These are phyloP conservation scores for Cotesia chilonis DNA, from an alignment of 1,140 invertebrate genomes.

Conservation along the genomic window DNA sequence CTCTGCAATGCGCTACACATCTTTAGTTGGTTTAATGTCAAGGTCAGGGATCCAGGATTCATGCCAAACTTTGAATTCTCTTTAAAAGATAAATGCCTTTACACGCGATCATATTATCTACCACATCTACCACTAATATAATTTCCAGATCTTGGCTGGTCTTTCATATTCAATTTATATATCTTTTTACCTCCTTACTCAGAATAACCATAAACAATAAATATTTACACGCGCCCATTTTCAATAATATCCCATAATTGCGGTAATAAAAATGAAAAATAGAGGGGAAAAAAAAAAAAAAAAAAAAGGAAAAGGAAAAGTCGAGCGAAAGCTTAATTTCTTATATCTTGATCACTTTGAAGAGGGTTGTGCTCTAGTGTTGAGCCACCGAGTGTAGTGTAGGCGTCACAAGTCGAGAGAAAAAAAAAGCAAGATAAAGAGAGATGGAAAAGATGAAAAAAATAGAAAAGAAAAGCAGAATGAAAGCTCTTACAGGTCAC, in stretches of 20 bases:
- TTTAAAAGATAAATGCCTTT: neutral
- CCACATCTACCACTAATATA: neutral
- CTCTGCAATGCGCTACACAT: neutral
- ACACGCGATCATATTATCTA: slow-evolving; percentile 12
- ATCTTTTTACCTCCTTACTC: too few relatives aligned
- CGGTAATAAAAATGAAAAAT: too few relatives aligned
- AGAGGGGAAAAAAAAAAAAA: too few relatives aligned
- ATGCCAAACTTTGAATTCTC: neutral
- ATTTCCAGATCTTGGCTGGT: too few relatives aligned
- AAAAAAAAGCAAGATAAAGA: slow-evolving; percentile 2
- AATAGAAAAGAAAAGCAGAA: slow-evolving; percentile 3
- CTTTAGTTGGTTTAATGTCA: slow-evolving; percentile 3
- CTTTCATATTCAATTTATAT: too few relatives aligned
- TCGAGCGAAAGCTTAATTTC: too few relatives aligned
- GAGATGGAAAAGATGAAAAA: neutral
- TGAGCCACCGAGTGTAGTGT: slow-evolving; percentile 10
- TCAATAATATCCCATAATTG: too few relatives aligned
- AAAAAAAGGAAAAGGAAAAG: too few relatives aligned
- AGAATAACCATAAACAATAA: too few relatives aligned
- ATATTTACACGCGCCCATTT: too few relatives aligned
- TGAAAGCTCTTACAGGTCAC: slow-evolving; percentile 32
- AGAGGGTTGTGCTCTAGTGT: slow-evolving; percentile 5
- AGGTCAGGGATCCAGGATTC: slow-evolving; percentile 13
- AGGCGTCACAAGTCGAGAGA: neutral
- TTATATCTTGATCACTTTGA: too few relatives aligned